These are phyloP conservation scores for Phylloscopus collybita DNA, from an alignment of 2,797 vertebrate species.

Conservation along the genomic window DNA sequence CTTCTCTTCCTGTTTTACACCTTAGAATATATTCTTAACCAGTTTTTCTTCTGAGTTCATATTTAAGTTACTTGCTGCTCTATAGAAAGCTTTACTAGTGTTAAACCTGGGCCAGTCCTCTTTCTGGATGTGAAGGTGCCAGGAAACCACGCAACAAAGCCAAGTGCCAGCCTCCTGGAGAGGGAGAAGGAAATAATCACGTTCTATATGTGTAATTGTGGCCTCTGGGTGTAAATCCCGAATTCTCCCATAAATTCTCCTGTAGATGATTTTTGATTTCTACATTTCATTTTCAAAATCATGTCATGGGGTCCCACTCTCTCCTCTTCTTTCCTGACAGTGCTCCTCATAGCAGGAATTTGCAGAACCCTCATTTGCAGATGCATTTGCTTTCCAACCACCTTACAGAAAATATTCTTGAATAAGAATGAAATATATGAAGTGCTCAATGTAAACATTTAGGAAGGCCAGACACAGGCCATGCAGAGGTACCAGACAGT, in stretches of 20 bases:
- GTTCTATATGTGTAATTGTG: not conserved
- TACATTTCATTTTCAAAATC: not conserved
- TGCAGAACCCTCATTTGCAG: not conserved
- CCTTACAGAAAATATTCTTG: not conserved
- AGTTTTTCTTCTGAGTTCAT: not conserved
- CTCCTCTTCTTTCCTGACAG: not conserved
- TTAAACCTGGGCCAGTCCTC: not conserved
- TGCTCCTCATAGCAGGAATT: rapidly evolving
- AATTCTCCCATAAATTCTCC: not conserved
- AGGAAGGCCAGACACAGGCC: not conserved
- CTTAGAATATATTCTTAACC: not conserved
- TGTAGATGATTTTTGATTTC: not conserved
- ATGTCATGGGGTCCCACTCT: rapidly evolving
- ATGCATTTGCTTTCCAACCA: not conserved
- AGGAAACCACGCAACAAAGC: not conserved
- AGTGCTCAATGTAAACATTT: not conserved
- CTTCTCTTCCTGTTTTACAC: not conserved
- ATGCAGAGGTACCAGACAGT: not conserved
- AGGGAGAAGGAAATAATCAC: not conserved
- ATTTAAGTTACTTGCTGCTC: not conserved
- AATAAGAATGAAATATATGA: not conserved
- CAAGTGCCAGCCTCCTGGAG: not conserved
- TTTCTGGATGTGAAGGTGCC: not conserved
- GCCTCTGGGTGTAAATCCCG: not conserved
- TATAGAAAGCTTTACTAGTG: not conserved